Conservation (phyloP, 2,888 invertebrate species). For the Syritta pipiens region DNA sequence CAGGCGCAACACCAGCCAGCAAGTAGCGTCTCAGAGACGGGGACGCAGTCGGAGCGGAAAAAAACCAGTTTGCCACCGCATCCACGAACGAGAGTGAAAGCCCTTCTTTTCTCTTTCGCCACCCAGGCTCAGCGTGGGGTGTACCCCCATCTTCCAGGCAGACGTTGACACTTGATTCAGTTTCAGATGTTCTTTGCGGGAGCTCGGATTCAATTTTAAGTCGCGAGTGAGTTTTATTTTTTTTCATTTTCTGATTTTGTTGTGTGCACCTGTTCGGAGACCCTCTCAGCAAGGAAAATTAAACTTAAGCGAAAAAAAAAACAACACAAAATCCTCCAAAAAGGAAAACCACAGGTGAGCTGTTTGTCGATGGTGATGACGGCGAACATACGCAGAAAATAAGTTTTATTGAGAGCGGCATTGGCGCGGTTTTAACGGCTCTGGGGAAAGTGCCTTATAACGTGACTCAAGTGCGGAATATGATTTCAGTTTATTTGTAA, state of each 20-base stretch:
- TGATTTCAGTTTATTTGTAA: slow-evolving; percentile 67
- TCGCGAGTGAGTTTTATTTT: too few relatives aligned
- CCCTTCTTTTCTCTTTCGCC: slow-evolving; percentile 14
- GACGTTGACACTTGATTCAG: slow-evolving; percentile 21
- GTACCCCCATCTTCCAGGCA: slow-evolving; percentile 14
- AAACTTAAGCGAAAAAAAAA: too few relatives aligned
- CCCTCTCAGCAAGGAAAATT: too few relatives aligned
- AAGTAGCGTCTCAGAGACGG: background rate
- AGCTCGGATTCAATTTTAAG: slow-evolving; percentile 11
- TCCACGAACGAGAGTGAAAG: slow-evolving; percentile 51
- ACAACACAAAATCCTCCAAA: too few relatives aligned
- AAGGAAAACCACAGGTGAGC: background rate
- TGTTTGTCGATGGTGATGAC: slow-evolving; percentile 1
- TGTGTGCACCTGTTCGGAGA: too few relatives aligned
- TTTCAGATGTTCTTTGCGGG: slow-evolving; percentile 22
- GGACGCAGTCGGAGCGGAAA: background rate
- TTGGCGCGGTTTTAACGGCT: slow-evolving; percentile 14
- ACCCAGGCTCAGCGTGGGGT: background rate
- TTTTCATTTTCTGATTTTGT: background rate
- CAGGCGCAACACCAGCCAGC: background rate
- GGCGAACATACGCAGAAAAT: slow-evolving; percentile 10
- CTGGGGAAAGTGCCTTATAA: slow-evolving; percentile 70
- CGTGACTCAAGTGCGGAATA: slow-evolving; percentile 57
- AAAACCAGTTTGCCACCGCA: slow-evolving; percentile 3
- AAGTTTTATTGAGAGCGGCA: slow-evolving; percentile 1